Evolutionary conservation across 2,113 vertebrate genomes (phyloP).

Genomic region (Pelecanus crispus): DNA sequence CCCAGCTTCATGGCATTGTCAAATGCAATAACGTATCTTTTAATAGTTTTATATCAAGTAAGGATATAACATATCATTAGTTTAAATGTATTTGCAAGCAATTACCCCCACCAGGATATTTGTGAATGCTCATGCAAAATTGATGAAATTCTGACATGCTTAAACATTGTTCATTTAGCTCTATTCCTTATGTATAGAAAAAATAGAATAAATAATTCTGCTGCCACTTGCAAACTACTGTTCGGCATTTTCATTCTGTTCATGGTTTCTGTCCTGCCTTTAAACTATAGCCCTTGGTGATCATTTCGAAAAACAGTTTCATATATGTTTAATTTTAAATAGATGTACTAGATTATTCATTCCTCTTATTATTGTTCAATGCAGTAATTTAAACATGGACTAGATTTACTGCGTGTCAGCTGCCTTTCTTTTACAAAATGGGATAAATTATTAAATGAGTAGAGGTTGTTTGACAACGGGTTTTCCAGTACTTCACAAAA

Average conservation of each 20-base stretch:
- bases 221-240: constrained; percentile 73
- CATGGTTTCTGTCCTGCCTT: constrained; percentile 65
- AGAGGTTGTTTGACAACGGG: constrained; percentile 78
- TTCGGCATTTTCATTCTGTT: constrained; percentile 70
- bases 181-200: constrained; percentile 81
- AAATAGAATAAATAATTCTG: constrained; percentile 81
- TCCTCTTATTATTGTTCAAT: constrained; percentile 74
- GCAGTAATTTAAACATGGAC: constrained; percentile 74
- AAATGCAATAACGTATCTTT: constrained; percentile 82
- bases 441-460: constrained; percentile 81
- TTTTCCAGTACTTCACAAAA: constrained; percentile 76
- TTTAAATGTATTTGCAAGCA: constrained; percentile 86
- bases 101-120: constrained; percentile 85
- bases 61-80: constrained; percentile 85
- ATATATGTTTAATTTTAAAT: constrained; percentile 82
- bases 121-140: constrained; percentile 81
- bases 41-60: constrained; percentile 86
- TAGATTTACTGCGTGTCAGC: constrained; percentile 74
- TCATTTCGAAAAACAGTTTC: constrained; percentile 75
- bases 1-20: constrained; percentile 81
- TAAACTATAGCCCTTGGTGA: constrained; percentile 77
- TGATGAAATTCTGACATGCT: constrained; percentile 83
- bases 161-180: constrained; percentile 85
- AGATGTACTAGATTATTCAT: constrained; percentile 76
- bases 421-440: constrained; percentile 78